Evolutionary conservation across 1,140 invertebrate genomes (phyloP).

Genomic region (Sycophila sp.): DNA sequence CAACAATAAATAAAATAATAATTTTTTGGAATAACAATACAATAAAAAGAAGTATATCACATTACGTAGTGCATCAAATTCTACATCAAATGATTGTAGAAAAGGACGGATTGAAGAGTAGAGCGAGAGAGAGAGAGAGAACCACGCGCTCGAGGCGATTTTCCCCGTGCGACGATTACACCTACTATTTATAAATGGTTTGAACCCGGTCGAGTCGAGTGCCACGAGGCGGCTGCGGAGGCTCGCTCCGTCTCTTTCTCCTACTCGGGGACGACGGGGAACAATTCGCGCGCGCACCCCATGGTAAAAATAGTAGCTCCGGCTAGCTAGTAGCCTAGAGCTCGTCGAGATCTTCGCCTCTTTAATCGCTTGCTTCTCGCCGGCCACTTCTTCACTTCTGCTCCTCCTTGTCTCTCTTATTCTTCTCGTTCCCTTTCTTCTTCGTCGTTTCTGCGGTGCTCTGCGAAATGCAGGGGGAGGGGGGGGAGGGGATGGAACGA

Average conservation of each 20-base stretch:
- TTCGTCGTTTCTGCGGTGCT: no score
- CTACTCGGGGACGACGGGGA: slow-evolving; percentile 49
- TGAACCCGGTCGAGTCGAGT: slow-evolving; percentile 52
- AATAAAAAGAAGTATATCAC: no score
- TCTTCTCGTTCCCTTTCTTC: neutral
- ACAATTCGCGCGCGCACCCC: slow-evolving; percentile 61
- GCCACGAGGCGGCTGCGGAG: slow-evolving; percentile 16
- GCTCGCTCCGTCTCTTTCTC: slow-evolving; percentile 39
- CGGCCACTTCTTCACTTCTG: slow-evolving; percentile 9
- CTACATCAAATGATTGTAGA: no score
- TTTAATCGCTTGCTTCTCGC: no score
- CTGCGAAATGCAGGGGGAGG: no score
- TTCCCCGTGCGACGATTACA: slow-evolving; percentile 45
- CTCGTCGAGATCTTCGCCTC: slow-evolving; percentile 9
- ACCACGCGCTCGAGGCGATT: slow-evolving; percentile 45
- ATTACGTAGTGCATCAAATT: no score
- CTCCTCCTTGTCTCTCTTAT: neutral
- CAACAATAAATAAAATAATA: no score
- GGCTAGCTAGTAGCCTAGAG: slow-evolving; percentile 51
- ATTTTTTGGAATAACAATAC: no score
- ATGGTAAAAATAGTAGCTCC: slow-evolving; percentile 66
- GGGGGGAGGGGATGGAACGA: no score
- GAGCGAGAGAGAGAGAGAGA: slow-evolving; percentile 1
- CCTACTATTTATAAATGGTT: slow-evolving; percentile 62
- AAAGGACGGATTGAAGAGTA: no score